Evolutionary conservation across 1,140 invertebrate species (phyloP).

Genomic region (Diorhabda carinulata): DNA sequence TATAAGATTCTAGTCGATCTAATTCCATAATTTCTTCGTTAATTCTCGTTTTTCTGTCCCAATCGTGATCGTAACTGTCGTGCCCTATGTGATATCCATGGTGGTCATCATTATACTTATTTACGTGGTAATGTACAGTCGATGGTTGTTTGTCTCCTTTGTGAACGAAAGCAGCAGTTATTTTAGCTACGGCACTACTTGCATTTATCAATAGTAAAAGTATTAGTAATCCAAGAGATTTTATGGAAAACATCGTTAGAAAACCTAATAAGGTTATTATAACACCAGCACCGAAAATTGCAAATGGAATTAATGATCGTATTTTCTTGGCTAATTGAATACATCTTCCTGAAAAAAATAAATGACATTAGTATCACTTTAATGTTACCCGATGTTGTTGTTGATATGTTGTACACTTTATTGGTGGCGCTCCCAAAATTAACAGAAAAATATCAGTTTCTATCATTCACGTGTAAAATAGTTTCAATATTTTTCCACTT

Average conservation of each 20-base stretch:
- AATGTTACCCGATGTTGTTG: not conserved
- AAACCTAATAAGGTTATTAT: conserved; percentile 39
- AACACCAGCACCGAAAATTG: conserved; percentile 38
- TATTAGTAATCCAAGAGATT: conserved; percentile 41
- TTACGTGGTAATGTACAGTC: conserved; percentile 34
- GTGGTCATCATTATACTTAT: conserved; percentile 23
- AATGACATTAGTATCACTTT: not conserved
- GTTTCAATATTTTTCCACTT: no score
- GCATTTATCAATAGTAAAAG: conserved; percentile 34
- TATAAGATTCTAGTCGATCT: conserved; percentile 8
- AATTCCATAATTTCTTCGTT: not conserved
- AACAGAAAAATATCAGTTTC: no score
- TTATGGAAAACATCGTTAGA: conserved; percentile 37
- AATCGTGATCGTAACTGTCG: not conserved
- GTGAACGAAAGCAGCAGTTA: conserved; percentile 15
- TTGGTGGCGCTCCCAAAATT: no score
- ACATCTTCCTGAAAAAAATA: conserved; percentile 38
- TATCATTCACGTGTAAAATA: no score
- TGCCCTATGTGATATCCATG: conserved; percentile 15
- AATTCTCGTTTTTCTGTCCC: conserved; percentile 6
- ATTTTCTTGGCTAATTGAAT: conserved; percentile 35
- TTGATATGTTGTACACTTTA: no score
- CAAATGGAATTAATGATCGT: conserved; percentile 33
- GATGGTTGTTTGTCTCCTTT: conserved; percentile 22
- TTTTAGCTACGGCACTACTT: conserved; percentile 33